phyloP scores from a whole-genome alignment of 1,140 invertebrate genomes.

The Heliconius melpomene region DNA sequence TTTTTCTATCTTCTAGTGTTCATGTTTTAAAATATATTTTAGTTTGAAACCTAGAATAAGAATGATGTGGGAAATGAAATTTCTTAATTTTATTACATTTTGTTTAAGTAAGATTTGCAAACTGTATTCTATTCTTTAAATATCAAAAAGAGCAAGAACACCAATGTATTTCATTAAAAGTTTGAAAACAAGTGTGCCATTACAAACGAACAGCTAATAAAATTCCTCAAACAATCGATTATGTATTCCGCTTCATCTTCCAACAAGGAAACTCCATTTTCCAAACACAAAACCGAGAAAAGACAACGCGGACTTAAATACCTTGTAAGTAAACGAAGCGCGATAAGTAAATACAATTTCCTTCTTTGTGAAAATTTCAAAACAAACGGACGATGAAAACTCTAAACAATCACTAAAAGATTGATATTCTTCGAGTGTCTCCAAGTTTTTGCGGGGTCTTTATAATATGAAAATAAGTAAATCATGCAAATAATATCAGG shows the following conservation, averaged over 20 bases:
- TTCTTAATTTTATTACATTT: background rate
- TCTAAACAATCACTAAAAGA: slow-evolving; percentile 64
- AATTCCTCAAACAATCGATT: slow-evolving; percentile 60
- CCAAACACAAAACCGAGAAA: slow-evolving; percentile 71
- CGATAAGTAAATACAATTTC: slow-evolving; percentile 77
- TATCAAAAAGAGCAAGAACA: background rate
- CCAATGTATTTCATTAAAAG: slow-evolving; percentile 25
- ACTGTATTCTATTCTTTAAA: background rate
- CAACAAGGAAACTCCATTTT: slow-evolving; percentile 78
- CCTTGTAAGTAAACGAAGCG: slow-evolving; percentile 78
- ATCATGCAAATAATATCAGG: background rate
- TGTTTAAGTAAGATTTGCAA: no score
- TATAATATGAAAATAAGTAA: background rate
- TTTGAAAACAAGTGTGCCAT: slow-evolving; percentile 21
- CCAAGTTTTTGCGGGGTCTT: background rate
- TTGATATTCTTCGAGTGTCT: slow-evolving; percentile 14
- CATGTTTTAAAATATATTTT: background rate
- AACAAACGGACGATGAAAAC: slow-evolving; percentile 71
- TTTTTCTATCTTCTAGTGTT: background rate
- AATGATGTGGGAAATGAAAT: background rate
- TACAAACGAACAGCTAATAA: slow-evolving; percentile 59
- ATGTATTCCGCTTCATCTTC: slow-evolving; percentile 63
- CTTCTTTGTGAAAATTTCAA: slow-evolving; percentile 71
- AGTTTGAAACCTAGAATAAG: background rate
- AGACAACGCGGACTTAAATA: slow-evolving; percentile 75